Evolutionary conservation across 2,888 invertebrate genomes (phyloP), one percentile per base, ranked within the genome.

Genomic region (Orthosia cruda): DNA sequence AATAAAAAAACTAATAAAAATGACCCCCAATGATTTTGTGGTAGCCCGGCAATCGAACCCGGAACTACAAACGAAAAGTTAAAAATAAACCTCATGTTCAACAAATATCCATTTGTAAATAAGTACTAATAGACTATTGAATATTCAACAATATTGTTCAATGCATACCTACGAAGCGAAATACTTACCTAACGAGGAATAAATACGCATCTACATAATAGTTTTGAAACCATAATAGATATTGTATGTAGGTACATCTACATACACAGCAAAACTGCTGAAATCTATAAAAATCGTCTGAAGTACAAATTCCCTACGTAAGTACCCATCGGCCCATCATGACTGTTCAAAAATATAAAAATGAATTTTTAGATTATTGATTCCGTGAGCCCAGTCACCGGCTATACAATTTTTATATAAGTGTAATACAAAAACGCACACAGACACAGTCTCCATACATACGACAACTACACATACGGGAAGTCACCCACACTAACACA

Each of bases 321-420:
- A 26, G 66, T 58, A 66, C 68, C 47, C 77, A 83, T 58, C 65
- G 80, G 81, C 77, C 82, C 87, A 84, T 89, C 89, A 49, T 72
- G 64, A 91, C 58, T 90, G 92, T 87, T 92, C 88, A 89, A 93
- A 94, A 92, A 94, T 92, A 93, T 93, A 91, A 94, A 88, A 92
- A 93, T 92, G 91, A 94, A 93, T 94, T 94, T 95, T 94, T 94
- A 94, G 92, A 93, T 92, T 95, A 96, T 96, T 92, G 96, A 96
- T 96, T 95, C 91, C 88, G 88, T 90, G 88, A 90, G 90, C 88
- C 90, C 90, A 89, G 92, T 91, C 91, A 88, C 88, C 85, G 89
- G 83, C 93, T 94, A 94, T 93, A 95, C 93, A 93, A 93, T 92
- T 95, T 96, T 95, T 95, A 95, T 95, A 89, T 91, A 89, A 85